A percentile compares a stretch with the other conserved stretches of the same genome.
Conservation (phyloP, 2,113 vertebrate species). For the Tangachromis dhanisi region DNA sequence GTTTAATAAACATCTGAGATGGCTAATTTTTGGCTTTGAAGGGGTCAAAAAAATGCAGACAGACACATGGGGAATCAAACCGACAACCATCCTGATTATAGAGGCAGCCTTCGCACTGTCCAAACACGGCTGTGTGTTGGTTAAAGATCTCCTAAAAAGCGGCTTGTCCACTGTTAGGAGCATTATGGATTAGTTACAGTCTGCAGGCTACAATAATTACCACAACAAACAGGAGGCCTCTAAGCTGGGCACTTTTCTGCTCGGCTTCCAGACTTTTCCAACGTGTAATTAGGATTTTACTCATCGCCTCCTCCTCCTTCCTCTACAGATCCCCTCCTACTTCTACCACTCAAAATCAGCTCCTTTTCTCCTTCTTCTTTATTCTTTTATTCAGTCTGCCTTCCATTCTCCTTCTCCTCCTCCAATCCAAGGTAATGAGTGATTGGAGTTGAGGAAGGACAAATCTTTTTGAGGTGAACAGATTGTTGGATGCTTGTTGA, state of each 20-base stretch:
- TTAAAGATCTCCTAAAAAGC: slow-evolving; percentile 22
- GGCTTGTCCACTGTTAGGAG: slow-evolving; percentile 25
- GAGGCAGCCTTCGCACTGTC: not conserved
- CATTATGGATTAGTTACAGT: slow-evolving; percentile 46
- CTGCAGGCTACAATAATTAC: slow-evolving; percentile 44
- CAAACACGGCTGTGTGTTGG: not conserved
- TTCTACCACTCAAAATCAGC: not conserved
- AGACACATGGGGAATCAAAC: not conserved
- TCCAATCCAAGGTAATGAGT: slow-evolving; percentile 4
- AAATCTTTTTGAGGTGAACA: slow-evolving; percentile 47
- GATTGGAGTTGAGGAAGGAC: slow-evolving; percentile 36
- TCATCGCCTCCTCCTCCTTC: not conserved
- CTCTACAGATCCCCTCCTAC: not conserved
- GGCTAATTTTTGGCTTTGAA: not conserved
- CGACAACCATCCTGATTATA: not conserved
- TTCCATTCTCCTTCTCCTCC: not conserved
- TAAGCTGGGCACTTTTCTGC: not conserved
- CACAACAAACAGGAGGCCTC: slow-evolving; percentile 31
- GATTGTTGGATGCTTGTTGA: slow-evolving; percentile 65
- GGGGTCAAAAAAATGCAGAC: not conserved
- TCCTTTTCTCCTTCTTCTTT: not conserved
- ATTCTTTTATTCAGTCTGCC: not conserved
- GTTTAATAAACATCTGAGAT: not conserved
- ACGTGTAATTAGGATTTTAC: slow-evolving; percentile 29
- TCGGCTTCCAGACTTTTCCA: slow-evolving; percentile 21